Evolutionary conservation across 2,797 vertebrate species (phyloP).

Genomic region (Trachurus trachurus): DNA sequence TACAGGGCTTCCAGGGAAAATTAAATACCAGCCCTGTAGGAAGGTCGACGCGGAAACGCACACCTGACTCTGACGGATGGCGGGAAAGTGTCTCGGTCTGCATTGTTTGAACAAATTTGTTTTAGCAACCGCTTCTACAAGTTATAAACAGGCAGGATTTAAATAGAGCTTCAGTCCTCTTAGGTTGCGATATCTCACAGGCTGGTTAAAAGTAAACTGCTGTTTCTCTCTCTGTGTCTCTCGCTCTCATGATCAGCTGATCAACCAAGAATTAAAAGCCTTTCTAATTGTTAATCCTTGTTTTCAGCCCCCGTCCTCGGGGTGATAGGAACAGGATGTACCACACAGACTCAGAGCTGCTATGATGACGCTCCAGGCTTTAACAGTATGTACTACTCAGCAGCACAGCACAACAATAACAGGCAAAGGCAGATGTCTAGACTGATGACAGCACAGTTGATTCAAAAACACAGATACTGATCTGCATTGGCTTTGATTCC

Average conservation of each 20-base stretch:
- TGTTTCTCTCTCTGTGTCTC: background rate
- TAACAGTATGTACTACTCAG: conserved; percentile 43
- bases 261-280: conserved; percentile 43
- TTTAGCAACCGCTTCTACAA: background rate
- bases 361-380: conserved; percentile 56
- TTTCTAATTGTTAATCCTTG: conserved; percentile 51
- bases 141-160: background rate
- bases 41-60: conserved; percentile 56
- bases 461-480: conserved; percentile 56
- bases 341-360: conserved; percentile 45
- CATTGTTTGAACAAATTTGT: conserved; percentile 4
- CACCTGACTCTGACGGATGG: conserved; percentile 33
- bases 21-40: conserved; percentile 64
- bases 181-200: background rate
- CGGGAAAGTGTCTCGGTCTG: conserved; percentile 27
- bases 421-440: conserved; percentile 65
- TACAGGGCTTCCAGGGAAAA: conserved; percentile 50
- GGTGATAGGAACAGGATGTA: conserved; percentile 54
- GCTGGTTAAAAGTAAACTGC: conserved; percentile 5
- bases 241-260: conserved; percentile 22
- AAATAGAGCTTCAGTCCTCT: background rate
- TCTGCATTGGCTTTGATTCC: conserved; percentile 33
- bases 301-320: conserved; percentile 25
- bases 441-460: conserved; percentile 55
- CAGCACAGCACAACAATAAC: conserved; percentile 44